Percentiles rank a stretch among this genome's conserved stretches.
These are phyloP conservation scores for Galago senegalensis DNA, from an alignment of 2,797 vertebrate genomes.

Conservation along the genomic window DNA sequence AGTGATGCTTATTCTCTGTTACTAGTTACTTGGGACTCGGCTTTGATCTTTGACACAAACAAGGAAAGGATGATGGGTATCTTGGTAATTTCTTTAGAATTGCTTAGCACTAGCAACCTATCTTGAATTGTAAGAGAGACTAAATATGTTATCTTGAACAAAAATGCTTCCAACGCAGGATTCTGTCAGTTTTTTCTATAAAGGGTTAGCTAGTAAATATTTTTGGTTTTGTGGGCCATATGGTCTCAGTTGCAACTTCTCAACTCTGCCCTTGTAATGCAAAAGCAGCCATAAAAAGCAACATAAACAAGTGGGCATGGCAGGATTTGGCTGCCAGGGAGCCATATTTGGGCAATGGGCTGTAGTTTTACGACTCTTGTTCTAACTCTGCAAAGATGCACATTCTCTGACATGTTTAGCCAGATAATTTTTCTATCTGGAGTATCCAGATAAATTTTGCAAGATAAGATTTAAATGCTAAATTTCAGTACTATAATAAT, in stretches of 20 bases:
- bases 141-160: neutral
- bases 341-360: neutral
- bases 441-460: slow-evolving; percentile 18
- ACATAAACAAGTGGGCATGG: neutral
- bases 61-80: neutral
- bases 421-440: neutral
- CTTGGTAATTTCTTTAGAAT: slow-evolving; percentile 29
- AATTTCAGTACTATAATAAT: neutral
- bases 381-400: neutral
- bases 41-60: slow-evolving; percentile 19
- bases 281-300: neutral
- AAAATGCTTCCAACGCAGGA: neutral
- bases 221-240: neutral
- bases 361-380: neutral
- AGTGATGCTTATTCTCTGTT: neutral
- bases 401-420: neutral
- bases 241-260: neutral
- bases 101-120: neutral
- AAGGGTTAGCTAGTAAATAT: neutral
- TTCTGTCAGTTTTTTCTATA: neutral
- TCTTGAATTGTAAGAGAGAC: slow-evolving; percentile 21
- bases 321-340: neutral
- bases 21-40: slow-evolving; percentile 5
- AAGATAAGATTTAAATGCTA: slow-evolving; percentile 1
- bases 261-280: neutral